phyloP scores from a whole-genome alignment of 2,113 vertebrate genomes.

The Pristiophorus japonicus region DNA sequence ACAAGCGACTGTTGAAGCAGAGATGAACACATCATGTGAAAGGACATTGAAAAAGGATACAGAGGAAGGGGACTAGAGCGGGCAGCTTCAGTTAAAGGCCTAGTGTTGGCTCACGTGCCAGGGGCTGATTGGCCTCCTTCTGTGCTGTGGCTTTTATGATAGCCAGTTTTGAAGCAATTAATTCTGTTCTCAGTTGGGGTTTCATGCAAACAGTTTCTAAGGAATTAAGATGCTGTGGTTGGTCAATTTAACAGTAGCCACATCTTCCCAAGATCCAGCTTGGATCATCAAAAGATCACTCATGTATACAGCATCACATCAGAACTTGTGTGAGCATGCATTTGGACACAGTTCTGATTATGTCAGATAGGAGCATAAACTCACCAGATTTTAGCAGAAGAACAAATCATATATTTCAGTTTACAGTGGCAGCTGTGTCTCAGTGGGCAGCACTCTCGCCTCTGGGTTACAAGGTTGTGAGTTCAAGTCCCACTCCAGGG shows the following conservation, averaged over 20 bases:
- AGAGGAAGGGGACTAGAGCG: neutral
- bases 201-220: neutral
- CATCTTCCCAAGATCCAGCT: neutral
- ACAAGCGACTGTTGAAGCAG: neutral
- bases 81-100: neutral
- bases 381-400: neutral
- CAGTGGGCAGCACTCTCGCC: too few species aligned
- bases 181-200: neutral
- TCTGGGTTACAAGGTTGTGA: too few species aligned
- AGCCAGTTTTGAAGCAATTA: neutral
- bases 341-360: neutral
- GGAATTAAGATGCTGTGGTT: neutral
- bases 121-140: neutral
- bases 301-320: neutral
- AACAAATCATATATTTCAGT: neutral
- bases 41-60: neutral
- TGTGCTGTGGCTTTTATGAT: neutral
- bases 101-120: neutral
- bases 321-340: neutral
- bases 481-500: too few species aligned
- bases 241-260: too few species aligned
- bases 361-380: neutral
- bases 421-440: too few species aligned
- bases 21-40: neutral
- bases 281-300: too few species aligned